Evolutionary conservation across 1,140 invertebrate genomes (phyloP).

Genomic region (Drosophila busckii): DNA sequence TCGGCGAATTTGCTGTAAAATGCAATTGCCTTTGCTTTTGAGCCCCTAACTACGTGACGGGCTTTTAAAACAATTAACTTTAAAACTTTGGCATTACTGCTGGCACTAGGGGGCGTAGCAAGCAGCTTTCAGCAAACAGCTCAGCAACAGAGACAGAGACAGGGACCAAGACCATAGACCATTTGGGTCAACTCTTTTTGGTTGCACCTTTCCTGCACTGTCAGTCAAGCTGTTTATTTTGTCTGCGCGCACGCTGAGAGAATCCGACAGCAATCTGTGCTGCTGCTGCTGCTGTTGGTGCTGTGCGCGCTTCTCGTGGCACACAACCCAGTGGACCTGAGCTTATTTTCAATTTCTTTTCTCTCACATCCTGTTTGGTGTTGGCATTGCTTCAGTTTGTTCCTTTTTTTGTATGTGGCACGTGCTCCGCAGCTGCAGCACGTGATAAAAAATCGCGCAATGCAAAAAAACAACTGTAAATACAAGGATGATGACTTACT

Average conservation of each 20-base stretch:
- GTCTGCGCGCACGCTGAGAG: constrained; percentile 44
- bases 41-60: constrained; percentile 30
- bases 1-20: too few species aligned
- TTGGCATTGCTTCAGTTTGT: too few species aligned
- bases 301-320: constrained; percentile 32
- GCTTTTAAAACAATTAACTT: constrained; percentile 64
- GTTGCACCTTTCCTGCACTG: constrained; percentile 8
- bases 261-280: constrained; percentile 55
- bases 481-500: constrained; percentile 67
- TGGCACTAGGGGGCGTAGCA: constrained; percentile 1
- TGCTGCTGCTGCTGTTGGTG: too few species aligned
- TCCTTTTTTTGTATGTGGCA: constrained; percentile 27
- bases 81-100: constrained; percentile 40
- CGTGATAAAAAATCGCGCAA: constrained; percentile 35
- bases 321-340: constrained; percentile 23
- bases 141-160: constrained; percentile 18
- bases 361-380: too few species aligned
- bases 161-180: constrained; percentile 4
- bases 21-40: constrained; percentile 18
- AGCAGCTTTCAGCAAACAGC: constrained; percentile 33
- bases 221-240: constrained; percentile 40
- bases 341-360: constrained; percentile 35
- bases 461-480: constrained; percentile 64
- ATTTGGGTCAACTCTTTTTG: not conserved
- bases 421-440: constrained; percentile 35